phyloP scores from a whole-genome alignment of 2,113 vertebrate species.

The Dicentrarchus labrax region DNA sequence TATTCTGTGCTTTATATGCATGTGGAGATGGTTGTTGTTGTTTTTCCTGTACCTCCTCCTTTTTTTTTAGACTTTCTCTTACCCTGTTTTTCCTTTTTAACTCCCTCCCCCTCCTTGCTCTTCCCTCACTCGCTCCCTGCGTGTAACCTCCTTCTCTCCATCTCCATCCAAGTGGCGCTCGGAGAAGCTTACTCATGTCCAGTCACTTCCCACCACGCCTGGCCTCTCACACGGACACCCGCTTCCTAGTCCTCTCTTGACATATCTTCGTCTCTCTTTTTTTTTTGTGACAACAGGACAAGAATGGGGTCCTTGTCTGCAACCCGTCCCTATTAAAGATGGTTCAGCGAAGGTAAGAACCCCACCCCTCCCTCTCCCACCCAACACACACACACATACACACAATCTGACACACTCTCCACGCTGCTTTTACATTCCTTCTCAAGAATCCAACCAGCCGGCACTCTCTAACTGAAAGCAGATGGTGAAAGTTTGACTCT shows the following conservation, averaged over 20 bases:
- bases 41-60: slow-evolving; percentile 23
- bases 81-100: slow-evolving; percentile 32
- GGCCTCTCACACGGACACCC: slow-evolving; percentile 48
- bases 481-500: slow-evolving; percentile 70
- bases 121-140: slow-evolving; percentile 28
- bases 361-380: not conserved
- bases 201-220: slow-evolving; percentile 76
- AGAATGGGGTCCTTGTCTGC: slow-evolving; percentile 52
- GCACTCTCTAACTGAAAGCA: slow-evolving; percentile 74
- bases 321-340: slow-evolving; percentile 45
- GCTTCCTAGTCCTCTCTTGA: slow-evolving; percentile 42
- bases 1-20: not conserved
- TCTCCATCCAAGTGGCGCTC: slow-evolving; percentile 67
- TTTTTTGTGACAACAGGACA: slow-evolving; percentile 43
- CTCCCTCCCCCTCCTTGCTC: slow-evolving; percentile 34
- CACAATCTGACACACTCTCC: slow-evolving; percentile 1
- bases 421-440: slow-evolving; percentile 61
- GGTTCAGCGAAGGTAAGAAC: slow-evolving; percentile 74
- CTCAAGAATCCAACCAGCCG: slow-evolving; percentile 45
- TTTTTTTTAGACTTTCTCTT: slow-evolving; percentile 41
- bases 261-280: slow-evolving; percentile 25
- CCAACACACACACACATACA: slow-evolving; percentile 14
- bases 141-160: slow-evolving; percentile 58
- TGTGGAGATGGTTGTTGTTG: not conserved
- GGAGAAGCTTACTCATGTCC: slow-evolving; percentile 78